Base-by-base conservation (phyloP, 2,113 vertebrate species). In the Megaleporinus macrocephalus region DNA sequence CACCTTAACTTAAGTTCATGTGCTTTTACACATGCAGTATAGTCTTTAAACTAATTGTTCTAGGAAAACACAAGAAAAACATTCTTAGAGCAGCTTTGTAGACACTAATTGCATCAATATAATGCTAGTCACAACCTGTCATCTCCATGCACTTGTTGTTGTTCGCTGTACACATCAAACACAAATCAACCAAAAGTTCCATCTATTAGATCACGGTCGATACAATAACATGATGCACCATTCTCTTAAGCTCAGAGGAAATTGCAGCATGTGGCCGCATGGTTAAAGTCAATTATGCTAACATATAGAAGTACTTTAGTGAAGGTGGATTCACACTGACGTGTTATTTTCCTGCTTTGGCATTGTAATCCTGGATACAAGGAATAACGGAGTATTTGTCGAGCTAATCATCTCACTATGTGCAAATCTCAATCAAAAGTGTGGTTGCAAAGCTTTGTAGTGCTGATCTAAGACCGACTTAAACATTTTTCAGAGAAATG, bases 281-380 rank as follows among this genome's bases (percentile, higher is more conserved):
- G 65, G 59, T 74, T 63, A 75, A 26, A 55, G 59, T 75, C 71
- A 86, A 80, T 73, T 86, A 73, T 80, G 66, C 74, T 66, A 83
- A 55, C 49, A 30, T 24, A 3, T 20, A 5, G 61, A 69, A 73
- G 62, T 78, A 83, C 44, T 73, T 77, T 57, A 3, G 71, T 55
- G 44, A 81, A 68, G 65, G 79, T 66, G 24, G 18, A 81, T 53
- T 41, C 44, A 5, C 61, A 3, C 15, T 27, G 71, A 66, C 36
- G 29, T 75, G 49, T 57, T 75, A 73, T 81, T 57, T 41, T 24
- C n/a, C 49, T 68, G 51, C 65, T 73, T 77, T 80, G 82, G 77
- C 71, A 68, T 68, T n/a, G 41, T 74, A 66, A 66, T 66, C 14
- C n/a, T 53, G 4, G 36, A 12, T 12, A 30, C 30, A 33, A 27